Base-by-base conservation (phyloP, 2,888 invertebrate genomes). In the Conchocele bisecta region DNA sequence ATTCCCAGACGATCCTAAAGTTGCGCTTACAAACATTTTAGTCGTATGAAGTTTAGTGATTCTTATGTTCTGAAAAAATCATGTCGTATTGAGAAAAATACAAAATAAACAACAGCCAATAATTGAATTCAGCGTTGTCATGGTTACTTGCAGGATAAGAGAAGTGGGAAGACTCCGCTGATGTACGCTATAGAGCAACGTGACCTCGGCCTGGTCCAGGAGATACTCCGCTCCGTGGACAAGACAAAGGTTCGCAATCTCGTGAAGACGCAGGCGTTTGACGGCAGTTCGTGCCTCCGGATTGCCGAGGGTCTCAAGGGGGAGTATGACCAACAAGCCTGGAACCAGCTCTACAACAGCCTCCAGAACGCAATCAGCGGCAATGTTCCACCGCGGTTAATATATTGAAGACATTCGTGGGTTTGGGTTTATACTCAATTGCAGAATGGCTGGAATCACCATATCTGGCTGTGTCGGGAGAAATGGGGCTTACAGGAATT, bases 111-210 rank as follows among this genome's bases (percentile, higher is more conserved):
- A n/a, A n/a, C n/a, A n/a, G n/a, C n/a, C n/a, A n/a, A n/a, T n/a
- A n/a, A n/a, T n/a, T n/a, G n/a, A n/a, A n/a, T n/a, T n/a, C n/a
- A n/a, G n/a, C n/a, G n/a, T n/a, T n/a, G n/a, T n/a, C n/a, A n/a
- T n/a, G n/a, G n/a, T n/a, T n/a, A n/a, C n/a, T 81, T 59, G 7
- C 72, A 87, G 87, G 85, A 83, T 39, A 85, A 86, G 65, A 85
- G 86, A 70, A 87, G 82, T 80, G 88, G 88, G 4, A 86, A 86
- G 54, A 88, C 88, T 2, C 85, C 87, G 1, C 63, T 88, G 26
- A 87, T 87, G 87, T 87, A 86, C 63, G 86, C 87, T 0, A 79
- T 88, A 35, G 87, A 88, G 65, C 80, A 83, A 13, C 70, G 81
- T 24, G 83, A 85, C 69, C 56, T 78, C 13, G 58, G 57, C 13